These are phyloP conservation scores for Pristionchus mayeri DNA, from an alignment of 2,888 invertebrate genomes.

Conservation along the genomic window DNA sequence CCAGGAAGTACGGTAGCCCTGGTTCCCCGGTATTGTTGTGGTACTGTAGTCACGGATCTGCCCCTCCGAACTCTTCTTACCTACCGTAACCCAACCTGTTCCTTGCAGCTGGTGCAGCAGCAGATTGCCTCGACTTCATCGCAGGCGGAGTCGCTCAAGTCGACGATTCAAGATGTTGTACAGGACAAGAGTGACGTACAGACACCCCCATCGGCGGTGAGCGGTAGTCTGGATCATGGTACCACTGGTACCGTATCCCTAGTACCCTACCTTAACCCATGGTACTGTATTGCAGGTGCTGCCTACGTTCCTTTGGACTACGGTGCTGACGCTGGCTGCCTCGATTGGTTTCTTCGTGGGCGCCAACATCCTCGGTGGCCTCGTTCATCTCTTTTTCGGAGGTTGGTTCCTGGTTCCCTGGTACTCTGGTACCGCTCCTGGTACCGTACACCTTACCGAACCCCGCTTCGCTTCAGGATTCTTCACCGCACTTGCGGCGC, in stretches of 20 bases:
- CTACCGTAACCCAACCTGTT: too few species aligned
- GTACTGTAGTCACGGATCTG: background rate
- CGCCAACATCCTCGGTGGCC: too few species aligned
- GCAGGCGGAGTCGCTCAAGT: constrained; percentile 22
- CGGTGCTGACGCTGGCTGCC: too few species aligned
- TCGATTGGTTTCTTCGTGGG: too few species aligned
- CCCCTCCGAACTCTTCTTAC: too few species aligned
- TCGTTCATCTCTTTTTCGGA: too few species aligned
- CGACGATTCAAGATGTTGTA: background rate
- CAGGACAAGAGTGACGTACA: constrained; percentile 31
- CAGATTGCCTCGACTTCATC: constrained; percentile 14
- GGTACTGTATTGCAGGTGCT: constrained; percentile 54
- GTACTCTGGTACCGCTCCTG: too few species aligned
- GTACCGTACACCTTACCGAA: too few species aligned
- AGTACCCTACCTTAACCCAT: too few species aligned
- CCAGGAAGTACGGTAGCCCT: background rate
- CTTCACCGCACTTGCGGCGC: background rate
- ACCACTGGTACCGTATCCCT: background rate
- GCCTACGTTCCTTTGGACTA: constrained; percentile 9
- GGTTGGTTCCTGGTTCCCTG: background rate
- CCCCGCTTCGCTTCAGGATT: background rate
- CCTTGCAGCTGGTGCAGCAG: constrained; percentile 17
- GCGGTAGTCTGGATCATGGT: too few species aligned
- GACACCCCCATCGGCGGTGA: constrained; percentile 29
- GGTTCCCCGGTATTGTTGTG: too few species aligned